A percentile compares a stretch with the other conserved stretches of the same genome.
These are phyloP conservation scores for Agrochola macilenta DNA, from an alignment of 2,888 invertebrate genomes.

Conservation along the genomic window DNA sequence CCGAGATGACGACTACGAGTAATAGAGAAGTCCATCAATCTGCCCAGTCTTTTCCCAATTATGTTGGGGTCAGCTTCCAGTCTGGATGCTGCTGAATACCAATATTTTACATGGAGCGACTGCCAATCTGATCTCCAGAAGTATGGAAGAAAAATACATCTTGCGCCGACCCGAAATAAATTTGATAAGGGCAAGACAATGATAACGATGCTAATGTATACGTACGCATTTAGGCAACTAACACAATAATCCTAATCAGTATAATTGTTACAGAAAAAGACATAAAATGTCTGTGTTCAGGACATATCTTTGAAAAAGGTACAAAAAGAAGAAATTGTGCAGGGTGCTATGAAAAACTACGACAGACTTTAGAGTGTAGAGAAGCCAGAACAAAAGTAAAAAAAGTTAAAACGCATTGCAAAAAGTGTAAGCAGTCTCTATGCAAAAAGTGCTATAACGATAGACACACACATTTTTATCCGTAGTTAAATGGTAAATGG, in stretches of 20 bases:
- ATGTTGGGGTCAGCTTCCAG: too few relatives aligned
- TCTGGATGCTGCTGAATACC: too few relatives aligned
- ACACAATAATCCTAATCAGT: neutral
- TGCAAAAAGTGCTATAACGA: neutral
- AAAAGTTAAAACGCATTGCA: neutral
- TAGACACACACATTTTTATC: neutral
- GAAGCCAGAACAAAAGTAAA: neutral
- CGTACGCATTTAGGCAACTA: neutral
- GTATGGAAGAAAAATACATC: too few relatives aligned
- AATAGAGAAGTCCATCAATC: neutral
- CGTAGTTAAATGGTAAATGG: neutral
- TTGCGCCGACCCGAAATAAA: too few relatives aligned
- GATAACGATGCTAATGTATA: neutral
- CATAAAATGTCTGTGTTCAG: neutral
- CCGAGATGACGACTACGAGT: neutral
- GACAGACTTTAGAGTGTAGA: neutral
- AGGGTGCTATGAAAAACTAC: slow-evolving; percentile 3
- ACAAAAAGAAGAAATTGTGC: neutral
- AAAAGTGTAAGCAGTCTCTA: neutral
- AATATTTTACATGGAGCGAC: too few relatives aligned
- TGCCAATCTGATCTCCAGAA: too few relatives aligned
- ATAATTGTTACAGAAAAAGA: neutral
- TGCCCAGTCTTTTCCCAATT: neutral
- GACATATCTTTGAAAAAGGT: neutral
- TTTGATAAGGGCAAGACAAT: neutral